Percentiles rank a stretch among this genome's conserved stretches.
These are phyloP conservation scores for Caenorhabditis afra DNA, from an alignment of 2,888 invertebrate genomes.

Conservation along the genomic window DNA sequence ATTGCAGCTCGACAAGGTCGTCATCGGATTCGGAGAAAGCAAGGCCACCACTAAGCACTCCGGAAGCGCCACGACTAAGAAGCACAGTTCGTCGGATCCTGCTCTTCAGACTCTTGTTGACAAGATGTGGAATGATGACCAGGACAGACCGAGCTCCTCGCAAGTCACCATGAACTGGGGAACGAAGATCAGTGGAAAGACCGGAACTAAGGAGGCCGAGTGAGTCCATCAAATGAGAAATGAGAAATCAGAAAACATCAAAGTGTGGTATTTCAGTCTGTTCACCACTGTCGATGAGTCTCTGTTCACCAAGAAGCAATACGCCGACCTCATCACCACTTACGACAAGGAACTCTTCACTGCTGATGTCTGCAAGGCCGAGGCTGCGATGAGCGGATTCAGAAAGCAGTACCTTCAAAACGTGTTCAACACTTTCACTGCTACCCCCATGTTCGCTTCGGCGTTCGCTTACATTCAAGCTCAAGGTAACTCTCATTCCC, in stretches of 20 bases:
- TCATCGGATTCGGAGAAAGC: conserved; percentile 38
- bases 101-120: conserved; percentile 70
- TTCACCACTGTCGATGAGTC: conserved; percentile 74
- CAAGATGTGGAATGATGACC: conserved; percentile 73
- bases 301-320: conserved; percentile 74
- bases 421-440: conserved; percentile 71
- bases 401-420: conserved; percentile 67
- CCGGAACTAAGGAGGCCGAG: conserved; percentile 59
- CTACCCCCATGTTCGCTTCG: conserved; percentile 72
- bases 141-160: conserved; percentile 67
- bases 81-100: conserved; percentile 43
- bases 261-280: conserved; percentile 64
- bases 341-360: conserved; percentile 73
- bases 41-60: conserved; percentile 56
- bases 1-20: conserved; percentile 52
- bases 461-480: conserved; percentile 73
- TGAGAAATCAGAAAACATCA: background rate
- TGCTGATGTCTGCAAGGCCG: conserved; percentile 74
- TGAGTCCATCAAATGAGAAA: conserved; percentile 22
- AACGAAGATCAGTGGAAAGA: conserved; percentile 64
- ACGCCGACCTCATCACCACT: conserved; percentile 71
- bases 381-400: conserved; percentile 71
- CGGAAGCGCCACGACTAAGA: conserved; percentile 59
- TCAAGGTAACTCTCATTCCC: conserved; percentile 45
- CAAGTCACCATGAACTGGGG: conserved; percentile 76